Conservation (phyloP, 1,140 invertebrate species). For the Spodoptera litura region DNA sequence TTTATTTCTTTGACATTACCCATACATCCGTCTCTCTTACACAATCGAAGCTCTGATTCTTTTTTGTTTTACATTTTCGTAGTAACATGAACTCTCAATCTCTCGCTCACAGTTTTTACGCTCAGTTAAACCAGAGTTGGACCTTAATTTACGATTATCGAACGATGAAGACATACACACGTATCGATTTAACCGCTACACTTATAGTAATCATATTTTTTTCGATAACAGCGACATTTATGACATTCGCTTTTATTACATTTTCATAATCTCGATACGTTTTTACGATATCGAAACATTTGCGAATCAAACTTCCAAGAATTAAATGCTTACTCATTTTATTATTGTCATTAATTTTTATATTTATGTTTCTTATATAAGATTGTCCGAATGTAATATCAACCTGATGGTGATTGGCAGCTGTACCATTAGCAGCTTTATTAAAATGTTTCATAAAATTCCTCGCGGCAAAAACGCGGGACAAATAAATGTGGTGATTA, state of each 20-base stretch:
- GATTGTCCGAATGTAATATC: slow-evolving; percentile 51
- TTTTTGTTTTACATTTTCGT: slow-evolving; percentile 76
- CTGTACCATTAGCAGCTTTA: slow-evolving; percentile 63
- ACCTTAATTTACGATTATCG: slow-evolving; percentile 83
- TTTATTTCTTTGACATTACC: slow-evolving; percentile 65
- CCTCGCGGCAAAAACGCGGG: slow-evolving; percentile 57
- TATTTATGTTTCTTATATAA: slow-evolving; percentile 52
- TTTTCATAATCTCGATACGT: slow-evolving; percentile 64
- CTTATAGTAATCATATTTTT: slow-evolving; percentile 43
- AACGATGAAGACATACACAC: slow-evolving; percentile 75
- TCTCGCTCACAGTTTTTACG: slow-evolving; percentile 83
- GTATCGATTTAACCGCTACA: slow-evolving; percentile 52
- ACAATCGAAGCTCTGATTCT: slow-evolving; percentile 60
- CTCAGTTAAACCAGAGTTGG: slow-evolving; percentile 79
- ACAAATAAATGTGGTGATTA: slow-evolving; percentile 73
- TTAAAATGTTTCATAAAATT: slow-evolving; percentile 70
- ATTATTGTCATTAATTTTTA: slow-evolving; percentile 64
- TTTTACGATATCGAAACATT: slow-evolving; percentile 68
- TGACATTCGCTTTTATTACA: slow-evolving; percentile 68
- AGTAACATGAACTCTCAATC: slow-evolving; percentile 84
- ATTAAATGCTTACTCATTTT: slow-evolving; percentile 52
- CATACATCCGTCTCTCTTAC: slow-evolving; percentile 70
- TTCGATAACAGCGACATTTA: slow-evolving; percentile 64
- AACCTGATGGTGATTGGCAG: slow-evolving; percentile 64
- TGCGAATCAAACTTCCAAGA: slow-evolving; percentile 56